These are phyloP conservation scores for Sander lucioperca DNA, from an alignment of 2,113 vertebrate species.

Conservation along the genomic window DNA sequence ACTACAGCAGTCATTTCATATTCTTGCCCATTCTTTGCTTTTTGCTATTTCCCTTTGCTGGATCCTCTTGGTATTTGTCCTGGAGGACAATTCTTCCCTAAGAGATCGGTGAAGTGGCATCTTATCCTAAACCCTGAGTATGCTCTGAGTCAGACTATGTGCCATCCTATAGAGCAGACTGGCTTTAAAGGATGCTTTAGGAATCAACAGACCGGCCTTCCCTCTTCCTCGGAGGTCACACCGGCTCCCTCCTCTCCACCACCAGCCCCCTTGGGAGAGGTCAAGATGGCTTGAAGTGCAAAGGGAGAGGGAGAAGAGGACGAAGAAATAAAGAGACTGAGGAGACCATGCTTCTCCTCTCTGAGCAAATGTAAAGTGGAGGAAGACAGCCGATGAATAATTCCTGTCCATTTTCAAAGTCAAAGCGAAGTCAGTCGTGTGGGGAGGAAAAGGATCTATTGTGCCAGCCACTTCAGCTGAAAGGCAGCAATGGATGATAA, in stretches of 20 bases:
- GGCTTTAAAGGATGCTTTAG: constrained; percentile 40
- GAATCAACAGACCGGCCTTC: constrained; percentile 24
- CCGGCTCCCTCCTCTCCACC: not conserved
- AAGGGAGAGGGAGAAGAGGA: constrained; percentile 55
- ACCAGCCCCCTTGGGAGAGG: constrained; percentile 37
- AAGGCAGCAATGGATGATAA: constrained; percentile 52
- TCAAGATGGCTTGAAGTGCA: constrained; percentile 71
- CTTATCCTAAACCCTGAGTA: constrained; percentile 21
- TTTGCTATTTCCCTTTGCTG: not conserved
- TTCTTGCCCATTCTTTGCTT: not conserved
- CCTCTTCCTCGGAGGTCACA: constrained; percentile 26
- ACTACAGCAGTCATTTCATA: not conserved
- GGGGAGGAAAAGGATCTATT: constrained; percentile 40
- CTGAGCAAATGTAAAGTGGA: constrained; percentile 56
- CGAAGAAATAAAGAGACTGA: constrained; percentile 38
- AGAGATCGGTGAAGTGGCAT: not conserved
- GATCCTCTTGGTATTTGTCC: not conserved
- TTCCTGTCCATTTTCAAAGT: constrained; percentile 71
- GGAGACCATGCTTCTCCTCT: constrained; percentile 34
- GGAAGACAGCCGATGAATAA: constrained; percentile 70
- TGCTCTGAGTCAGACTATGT: not conserved
- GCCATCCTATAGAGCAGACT: not conserved
- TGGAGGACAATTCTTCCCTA: not conserved
- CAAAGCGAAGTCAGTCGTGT: constrained; percentile 56
- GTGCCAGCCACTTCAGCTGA: constrained; percentile 39